Base-by-base conservation (phyloP, 1,140 invertebrate species). In the Drosophila nasuta region DNA sequence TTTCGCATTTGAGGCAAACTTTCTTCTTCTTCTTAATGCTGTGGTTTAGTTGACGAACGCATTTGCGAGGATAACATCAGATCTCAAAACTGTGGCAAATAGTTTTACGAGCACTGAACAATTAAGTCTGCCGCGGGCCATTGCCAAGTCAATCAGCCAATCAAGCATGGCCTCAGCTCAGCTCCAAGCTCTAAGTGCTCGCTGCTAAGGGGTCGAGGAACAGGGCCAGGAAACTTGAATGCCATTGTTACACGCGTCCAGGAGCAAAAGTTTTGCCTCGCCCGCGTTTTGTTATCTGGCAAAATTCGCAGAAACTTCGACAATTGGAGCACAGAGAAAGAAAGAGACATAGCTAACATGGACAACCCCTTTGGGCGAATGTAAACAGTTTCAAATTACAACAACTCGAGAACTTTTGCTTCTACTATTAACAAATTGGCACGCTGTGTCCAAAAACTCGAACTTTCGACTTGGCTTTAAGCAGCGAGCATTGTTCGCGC, bases 301-400 rank as follows among this genome's bases (percentile, higher is more conserved):
- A 17, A 46, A 81, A 81, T 75, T 82, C 75, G 75, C 38, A 11
- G 30, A 82, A 87, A 87, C 60, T 87, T 87, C 67, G 60, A 87
- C 80, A 87, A 88, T 79, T 71, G 76, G 79, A 75, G 64, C 59
- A 8, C 30, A 33, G 30, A 5, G 35, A 38, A 7, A 38, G 35
- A 25, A 25, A 25, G 20, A 25, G 20, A 25, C 3, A 25, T 25
- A 3, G 20, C 20, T 25, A 25, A 25, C 20, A 25, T 10, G 6
- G 8, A n/a, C 11, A 52, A 51, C 30, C 60, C 65, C 70, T 69
- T 63, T 43, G 58, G 65, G 70, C 78, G 63, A 76, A 54, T 80
- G 82, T 80, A 87, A 87, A 87, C 82, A 89, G 80, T 89, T 78
- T 88, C 77, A 60, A 89, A 83, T 88, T 88, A 88, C 77, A 88